Percentiles rank a stretch among this genome's conserved stretches.
phyloP scores from a whole-genome alignment of 1,140 invertebrate species.

The Drosophila jambulina region DNA sequence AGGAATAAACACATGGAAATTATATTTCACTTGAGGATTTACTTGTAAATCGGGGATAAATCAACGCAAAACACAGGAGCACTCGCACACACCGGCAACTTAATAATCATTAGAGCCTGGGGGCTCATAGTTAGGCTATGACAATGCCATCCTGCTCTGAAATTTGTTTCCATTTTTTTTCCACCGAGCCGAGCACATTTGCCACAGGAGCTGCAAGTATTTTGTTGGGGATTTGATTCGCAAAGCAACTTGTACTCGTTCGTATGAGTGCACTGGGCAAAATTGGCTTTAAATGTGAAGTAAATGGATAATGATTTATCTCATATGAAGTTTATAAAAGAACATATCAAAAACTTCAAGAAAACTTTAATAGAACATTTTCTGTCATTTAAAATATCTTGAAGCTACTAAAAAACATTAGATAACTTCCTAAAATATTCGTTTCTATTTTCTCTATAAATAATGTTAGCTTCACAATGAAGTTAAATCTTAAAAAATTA shows the following conservation, averaged over 20 bases:
- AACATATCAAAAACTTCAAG: background rate
- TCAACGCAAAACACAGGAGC: conserved; percentile 39
- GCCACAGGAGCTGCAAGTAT: conserved; percentile 60
- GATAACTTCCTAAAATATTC: background rate
- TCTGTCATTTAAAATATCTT: background rate
- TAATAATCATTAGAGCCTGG: conserved; percentile 54
- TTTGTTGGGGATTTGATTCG: conserved; percentile 69
- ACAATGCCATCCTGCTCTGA: conserved; percentile 29
- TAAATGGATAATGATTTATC: background rate
- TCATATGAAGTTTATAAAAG: background rate
- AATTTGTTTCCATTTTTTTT: conserved; percentile 71
- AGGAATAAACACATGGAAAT: conserved; percentile 74
- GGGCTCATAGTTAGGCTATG: conserved; percentile 52
- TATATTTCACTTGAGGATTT: conserved; percentile 75
- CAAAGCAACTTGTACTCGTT: conserved; percentile 65
- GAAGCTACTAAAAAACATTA: background rate
- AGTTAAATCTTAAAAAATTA: background rate
- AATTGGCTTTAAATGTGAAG: background rate
- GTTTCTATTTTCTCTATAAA: background rate
- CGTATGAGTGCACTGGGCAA: conserved; percentile 29
- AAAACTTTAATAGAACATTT: background rate
- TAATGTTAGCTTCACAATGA: background rate
- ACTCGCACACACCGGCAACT: conserved; percentile 45
- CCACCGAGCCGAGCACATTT: conserved; percentile 50
- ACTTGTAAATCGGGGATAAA: conserved; percentile 76